Evolutionary conservation across 2,113 vertebrate species (phyloP).

Genomic region (Odocoileus virginianus): DNA sequence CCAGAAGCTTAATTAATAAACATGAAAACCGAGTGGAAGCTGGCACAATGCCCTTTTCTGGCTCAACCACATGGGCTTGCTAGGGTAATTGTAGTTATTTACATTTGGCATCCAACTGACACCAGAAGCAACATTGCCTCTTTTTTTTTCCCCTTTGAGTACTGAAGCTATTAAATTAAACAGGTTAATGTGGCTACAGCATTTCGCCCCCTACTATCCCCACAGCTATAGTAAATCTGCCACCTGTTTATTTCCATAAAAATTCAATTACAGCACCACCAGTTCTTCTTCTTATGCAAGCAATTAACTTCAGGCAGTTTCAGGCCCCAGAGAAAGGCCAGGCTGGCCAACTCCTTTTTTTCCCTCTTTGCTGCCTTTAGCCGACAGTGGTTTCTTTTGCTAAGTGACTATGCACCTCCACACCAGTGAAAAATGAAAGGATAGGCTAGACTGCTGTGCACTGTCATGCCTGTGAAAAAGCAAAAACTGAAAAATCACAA

Average conservation of each 20-base stretch:
- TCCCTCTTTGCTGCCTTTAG: conserved; percentile 5
- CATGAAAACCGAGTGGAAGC: conserved; percentile 57
- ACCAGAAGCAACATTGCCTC: conserved; percentile 62
- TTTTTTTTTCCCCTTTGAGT: conserved; percentile 26
- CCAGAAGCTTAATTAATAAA: conserved; percentile 78
- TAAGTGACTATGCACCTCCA: not conserved
- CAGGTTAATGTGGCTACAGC: conserved; percentile 82
- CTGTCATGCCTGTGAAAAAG: not conserved
- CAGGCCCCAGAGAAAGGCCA: conserved; percentile 41
- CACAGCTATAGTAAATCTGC: conserved; percentile 82
- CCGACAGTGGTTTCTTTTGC: not conserved
- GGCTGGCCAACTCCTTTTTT: not conserved
- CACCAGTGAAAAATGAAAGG: not conserved
- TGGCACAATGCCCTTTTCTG: conserved; percentile 72
- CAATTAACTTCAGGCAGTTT: conserved; percentile 79
- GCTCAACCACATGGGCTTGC: conserved; percentile 65
- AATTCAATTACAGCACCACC: conserved; percentile 83
- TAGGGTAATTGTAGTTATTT: conserved; percentile 80
- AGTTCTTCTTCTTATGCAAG: conserved; percentile 79
- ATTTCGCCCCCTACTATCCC: conserved; percentile 76
- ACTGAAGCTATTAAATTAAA: conserved; percentile 80
- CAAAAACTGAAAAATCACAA: not conserved
- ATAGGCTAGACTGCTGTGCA: not conserved
- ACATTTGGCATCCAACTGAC: conserved; percentile 81
- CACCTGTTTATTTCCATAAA: conserved; percentile 89